Evolutionary conservation across 2,888 invertebrate species (phyloP), one percentile per base, ranked within the genome.

Genomic region (Hyposoter didymator): DNA sequence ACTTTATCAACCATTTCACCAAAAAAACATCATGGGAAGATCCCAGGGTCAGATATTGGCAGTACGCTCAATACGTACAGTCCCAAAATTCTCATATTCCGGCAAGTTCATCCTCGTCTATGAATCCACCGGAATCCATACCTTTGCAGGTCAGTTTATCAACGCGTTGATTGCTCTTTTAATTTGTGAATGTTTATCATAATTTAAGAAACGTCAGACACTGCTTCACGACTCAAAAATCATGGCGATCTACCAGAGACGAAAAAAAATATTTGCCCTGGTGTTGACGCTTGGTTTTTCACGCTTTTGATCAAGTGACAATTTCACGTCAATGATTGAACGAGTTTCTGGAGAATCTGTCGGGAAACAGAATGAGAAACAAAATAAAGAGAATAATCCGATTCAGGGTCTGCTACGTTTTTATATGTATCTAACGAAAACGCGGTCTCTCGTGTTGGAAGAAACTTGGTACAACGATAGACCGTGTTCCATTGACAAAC

Each of bases 21-120:
- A 96, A 96, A 94, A 95, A 95, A 64, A 97, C 97, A 88, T 96
- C 96, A 90, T 96, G 97, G 96, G 97, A 97, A 91, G 97, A 97
- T 94, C 97, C 97, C 19, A 95, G 97, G 89, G 94, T 94, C 78
- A 94, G 95, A 86, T 95, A 95, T 89, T 95, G 95, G 93, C 93
- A 93, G 82, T 94, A 93, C 85, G 90, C 92, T 87, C 93, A 93
- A 84, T 92, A 93, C 84, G 88, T 90, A 19, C 93, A 92, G 84
- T 90, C 92, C 39, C 93, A 91, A 84, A 93, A 91, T 88, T 92
- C 93, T 22, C 90, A 91, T 70, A 89, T 91, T 79, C 89, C 92
- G 80, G 91, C 92, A 94, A 89, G 95, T 94, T 90, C 95, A 87
- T 94, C 94, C 17, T 94, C 93, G 72, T 94, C 95, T 81, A 84